Conservation (phyloP, 92 coral and sea anemone genomes). For the Pocillopora grandis region DNA sequence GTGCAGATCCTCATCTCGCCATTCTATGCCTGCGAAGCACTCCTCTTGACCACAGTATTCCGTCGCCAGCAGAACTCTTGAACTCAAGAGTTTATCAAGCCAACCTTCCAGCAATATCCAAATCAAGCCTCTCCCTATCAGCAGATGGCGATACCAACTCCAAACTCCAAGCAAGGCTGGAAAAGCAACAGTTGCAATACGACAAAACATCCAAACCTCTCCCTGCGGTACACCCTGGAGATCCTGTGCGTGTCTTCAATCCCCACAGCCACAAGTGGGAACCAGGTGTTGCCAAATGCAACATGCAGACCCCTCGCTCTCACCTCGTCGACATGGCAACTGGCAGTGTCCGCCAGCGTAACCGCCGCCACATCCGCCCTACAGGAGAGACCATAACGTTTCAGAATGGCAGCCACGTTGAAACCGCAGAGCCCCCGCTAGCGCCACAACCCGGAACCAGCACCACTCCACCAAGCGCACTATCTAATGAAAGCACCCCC, state of each 20-base stretch:
- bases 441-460: neutral
- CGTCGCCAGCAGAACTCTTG: conserved; percentile 65
- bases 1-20: conserved; percentile 70
- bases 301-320: conserved; percentile 3
- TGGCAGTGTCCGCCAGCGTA: neutral
- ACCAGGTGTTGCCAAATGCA: conserved; percentile 1
- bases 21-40: conserved; percentile 75
- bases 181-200: conserved; percentile 41
- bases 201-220: conserved; percentile 37
- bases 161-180: conserved; percentile 50
- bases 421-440: neutral
- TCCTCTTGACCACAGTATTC: conserved; percentile 56
- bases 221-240: conserved; percentile 5
- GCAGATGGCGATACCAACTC: conserved; percentile 2
- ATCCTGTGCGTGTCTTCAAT: conserved; percentile 28
- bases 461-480: conserved; percentile 3
- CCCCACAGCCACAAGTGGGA: neutral
- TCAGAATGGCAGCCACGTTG: conserved; percentile 2
- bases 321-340: neutral
- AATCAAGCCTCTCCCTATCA: conserved; percentile 22
- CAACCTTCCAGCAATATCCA: conserved; percentile 61
- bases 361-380: neutral
- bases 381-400: conserved; percentile 3
- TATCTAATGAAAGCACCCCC: neutral
- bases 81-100: conserved; percentile 64